Conservation (phyloP, 2,888 invertebrate genomes). For the Spodoptera picta region DNA sequence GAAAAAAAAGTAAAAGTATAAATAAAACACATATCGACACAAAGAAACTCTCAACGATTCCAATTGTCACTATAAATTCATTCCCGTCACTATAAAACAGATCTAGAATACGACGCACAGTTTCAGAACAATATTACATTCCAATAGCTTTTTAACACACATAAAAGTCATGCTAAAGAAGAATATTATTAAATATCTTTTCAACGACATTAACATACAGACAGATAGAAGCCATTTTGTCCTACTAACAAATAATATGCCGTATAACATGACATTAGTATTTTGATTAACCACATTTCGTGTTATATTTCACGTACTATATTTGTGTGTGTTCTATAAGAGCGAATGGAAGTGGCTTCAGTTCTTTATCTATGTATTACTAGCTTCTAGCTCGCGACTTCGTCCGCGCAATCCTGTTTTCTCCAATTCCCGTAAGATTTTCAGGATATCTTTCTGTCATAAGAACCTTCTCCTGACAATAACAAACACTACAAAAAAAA, state of each 20-base stretch:
- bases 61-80: too few relatives aligned
- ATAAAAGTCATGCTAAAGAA: conserved; percentile 11
- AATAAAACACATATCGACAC: too few relatives aligned
- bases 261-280: conserved; percentile 47
- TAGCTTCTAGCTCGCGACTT: too few relatives aligned
- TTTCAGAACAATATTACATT: conserved; percentile 19
- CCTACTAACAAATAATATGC: conserved; percentile 50
- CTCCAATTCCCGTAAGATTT: too few relatives aligned
- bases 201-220: conserved; percentile 3
- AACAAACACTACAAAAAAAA: too few relatives aligned
- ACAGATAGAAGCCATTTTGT: conserved; percentile 16
- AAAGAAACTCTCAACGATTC: too few relatives aligned
- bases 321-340: conserved; percentile 29
- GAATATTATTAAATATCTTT: conserved; percentile 22
- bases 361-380: neutral
- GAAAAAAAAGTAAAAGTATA: too few relatives aligned
- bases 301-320: conserved; percentile 35
- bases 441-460: too few relatives aligned
- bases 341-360: conserved; percentile 40
- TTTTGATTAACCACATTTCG: conserved; percentile 61
- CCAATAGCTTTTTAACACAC: conserved; percentile 5
- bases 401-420: too few relatives aligned
- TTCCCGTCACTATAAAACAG: too few relatives aligned
- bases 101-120: too few relatives aligned
- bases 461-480: too few relatives aligned